Evolutionary conservation across 2,888 invertebrate species (phyloP), one percentile per base, ranked within the genome.

Genomic region (Galerucella pusilla): DNA sequence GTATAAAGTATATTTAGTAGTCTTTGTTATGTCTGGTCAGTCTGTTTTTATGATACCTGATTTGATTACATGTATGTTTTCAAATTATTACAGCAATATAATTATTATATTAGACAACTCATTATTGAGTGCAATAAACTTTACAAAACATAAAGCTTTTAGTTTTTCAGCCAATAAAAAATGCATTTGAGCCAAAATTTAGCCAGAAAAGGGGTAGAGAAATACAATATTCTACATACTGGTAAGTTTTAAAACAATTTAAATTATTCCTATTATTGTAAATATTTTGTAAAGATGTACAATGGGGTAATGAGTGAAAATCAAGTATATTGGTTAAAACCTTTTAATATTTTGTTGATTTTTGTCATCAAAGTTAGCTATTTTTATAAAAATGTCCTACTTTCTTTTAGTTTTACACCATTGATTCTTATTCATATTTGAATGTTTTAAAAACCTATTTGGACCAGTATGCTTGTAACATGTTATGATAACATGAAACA

Each of bases 121-220:
- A 25, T 35, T 61, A 25, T 28, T 16, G 10, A 57, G 20, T 16
- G 20, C 2, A 20, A 57, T 9, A 57, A 49, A 49, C 14, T 49
- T 20, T 57, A 16, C 57, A 57, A 57, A 57, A 57, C 59, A 11
- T 25, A 25, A 59, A 35, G 61, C 61, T 61, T 61, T 61, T 35
- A 61, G 61, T 28, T 61, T 28, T 61, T 61, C 35, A 35, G 14
- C n/a, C n/a, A n/a, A 7, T n/a, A 61, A 35, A 60, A 60, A 60
- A 42, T 42, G 20, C 14, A 61, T 61, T 61, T 35, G 61, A 61
- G 35, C 35, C 61, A 35, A 35, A 20, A 57, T 57, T 61, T 61
- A 61, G 35, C 61, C 61, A 61, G 61, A 61, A 61, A 61, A 61
- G 61, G 61, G 61, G 35, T 61, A 35, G 35, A 35, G 61, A 35